phyloP scores from a whole-genome alignment of 2,113 vertebrate genomes.

The Cyprinus carpio region DNA sequence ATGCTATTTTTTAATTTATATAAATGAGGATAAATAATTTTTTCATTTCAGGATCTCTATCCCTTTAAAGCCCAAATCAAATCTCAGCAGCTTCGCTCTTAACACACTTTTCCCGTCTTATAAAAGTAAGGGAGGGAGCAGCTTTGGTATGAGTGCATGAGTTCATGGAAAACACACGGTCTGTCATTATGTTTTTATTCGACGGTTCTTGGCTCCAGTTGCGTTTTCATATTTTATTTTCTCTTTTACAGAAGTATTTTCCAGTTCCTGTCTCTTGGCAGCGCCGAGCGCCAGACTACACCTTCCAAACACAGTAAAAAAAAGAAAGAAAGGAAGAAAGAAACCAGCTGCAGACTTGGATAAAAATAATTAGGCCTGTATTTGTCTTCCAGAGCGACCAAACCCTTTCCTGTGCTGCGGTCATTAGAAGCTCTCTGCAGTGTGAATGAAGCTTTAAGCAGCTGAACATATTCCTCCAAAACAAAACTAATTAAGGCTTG shows the following conservation, averaged over 20 bases:
- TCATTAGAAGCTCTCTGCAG: background rate
- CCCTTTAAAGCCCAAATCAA: slow-evolving; percentile 32
- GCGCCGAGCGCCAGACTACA: slow-evolving; percentile 65
- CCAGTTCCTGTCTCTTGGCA: slow-evolving; percentile 81
- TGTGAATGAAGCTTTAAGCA: background rate
- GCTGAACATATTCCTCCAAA: background rate
- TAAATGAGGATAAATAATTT: too few relatives aligned
- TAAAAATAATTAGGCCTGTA: slow-evolving; percentile 81
- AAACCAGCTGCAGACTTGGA: slow-evolving; percentile 78
- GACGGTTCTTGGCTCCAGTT: slow-evolving; percentile 77
- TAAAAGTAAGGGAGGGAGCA: slow-evolving; percentile 44
- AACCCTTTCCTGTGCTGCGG: slow-evolving; percentile 44
- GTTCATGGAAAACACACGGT: slow-evolving; percentile 72
- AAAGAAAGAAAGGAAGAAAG: slow-evolving; percentile 62
- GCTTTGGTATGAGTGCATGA: slow-evolving; percentile 62
- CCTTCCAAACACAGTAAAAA: slow-evolving; percentile 76
- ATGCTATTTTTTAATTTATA: background rate
- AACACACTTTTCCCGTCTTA: slow-evolving; percentile 59
- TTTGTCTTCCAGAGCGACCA: slow-evolving; percentile 75
- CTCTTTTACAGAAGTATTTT: slow-evolving; percentile 79
- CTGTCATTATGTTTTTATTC: slow-evolving; percentile 66
- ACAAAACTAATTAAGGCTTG: background rate
- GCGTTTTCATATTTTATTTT: slow-evolving; percentile 73
- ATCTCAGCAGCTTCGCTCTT: background rate
- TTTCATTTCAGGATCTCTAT: background rate